Base-by-base conservation (phyloP, 2,888 invertebrate species). In the Hoplodrina blanda region DNA sequence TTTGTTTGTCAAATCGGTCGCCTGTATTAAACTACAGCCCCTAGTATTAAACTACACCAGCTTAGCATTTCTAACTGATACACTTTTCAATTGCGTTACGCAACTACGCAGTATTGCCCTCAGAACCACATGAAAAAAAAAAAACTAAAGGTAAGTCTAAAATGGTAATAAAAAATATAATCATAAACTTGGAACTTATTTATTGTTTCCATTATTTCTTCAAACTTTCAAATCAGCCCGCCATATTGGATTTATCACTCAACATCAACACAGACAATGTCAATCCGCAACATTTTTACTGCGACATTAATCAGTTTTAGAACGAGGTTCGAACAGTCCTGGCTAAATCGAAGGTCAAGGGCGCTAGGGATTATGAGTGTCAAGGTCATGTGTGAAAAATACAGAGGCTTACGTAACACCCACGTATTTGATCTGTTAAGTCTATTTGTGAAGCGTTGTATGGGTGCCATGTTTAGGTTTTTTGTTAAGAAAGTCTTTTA, bases 351-450 rank as follows among this genome's bases (percentile, higher is more conserved):
- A 76, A 74, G 68, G 66, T 69, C 62, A 68, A 82, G 76, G 71
- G 62, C 68, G 61, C 10, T 30, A 44, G 55, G 69, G 41, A 69
- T 62, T 50, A 62, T 53, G 25, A 64, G 57, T 61, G 69, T 82
- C 83, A 84, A 82, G 80, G 82, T 74, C 83, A 76, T 54, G 11
- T 62, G 54, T 69, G 50, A 81, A 81, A 70, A 81, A 62, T 72
- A 62, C 54, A 72, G 62, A 20, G 52, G 44, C 61, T 78, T 81
- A 59, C 61, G 57, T 67, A 81, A 78, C 57, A 53, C 62, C 37
- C 19, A 46, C 61, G 33, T 63, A 63, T 76, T 75, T 75, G 76
- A 76, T 62, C 62, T 53, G 56, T 25, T 78, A 71, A 78, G 72
- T 62, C 56, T 78, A 81, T 78, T 77, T 81, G 63, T 81, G 25